Evolutionary conservation across 1,140 invertebrate genomes (phyloP), one percentile per base, ranked within the genome.

Genomic region (Spodoptera frugiperda): DNA sequence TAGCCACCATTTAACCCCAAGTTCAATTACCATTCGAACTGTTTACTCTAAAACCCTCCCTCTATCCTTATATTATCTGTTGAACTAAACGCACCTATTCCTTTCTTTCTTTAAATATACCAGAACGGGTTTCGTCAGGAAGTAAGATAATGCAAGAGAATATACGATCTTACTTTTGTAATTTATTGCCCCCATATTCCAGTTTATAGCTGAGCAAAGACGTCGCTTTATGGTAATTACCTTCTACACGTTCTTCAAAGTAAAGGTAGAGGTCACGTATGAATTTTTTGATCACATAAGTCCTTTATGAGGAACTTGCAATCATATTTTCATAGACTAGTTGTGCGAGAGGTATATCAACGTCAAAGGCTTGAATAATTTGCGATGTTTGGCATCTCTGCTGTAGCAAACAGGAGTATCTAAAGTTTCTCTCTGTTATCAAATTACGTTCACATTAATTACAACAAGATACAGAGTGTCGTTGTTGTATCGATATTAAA

Each of bases 201-300:
- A 72, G 68, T 72, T 57, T 72, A 72, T 72, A 44, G 68, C 33
- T 72, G 68, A 55, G 33, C 68, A 72, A 72, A 72, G 68, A 72
- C 68, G 68, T 44, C 51, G 68, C 53, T 72, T 72, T 72, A 72
- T 72, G 68, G 68, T 72, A 72, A 72, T 72, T 72, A 72, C 68
- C 30, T 72, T 39, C 33, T 72, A 57, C 68, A 54, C 54, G 51
- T 57, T 72, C 53, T 39, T 39, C 33, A 39, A 39, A 39, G 33
- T 39, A 54, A 57, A 46, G 51, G 53, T 57, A 72, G 19, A 53
- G 68, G 68, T 54, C 51, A 72, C 68, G 68, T 72, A 72, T 46
- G 53, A 46, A 17, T 72, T 72, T 72, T 72, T 72, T 57, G 30
- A 72, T 55, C 68, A 57, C 51, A 30, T 72, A 46, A 72, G 53